Base-by-base conservation (phyloP, 1,140 invertebrate genomes). In the Drosophila mauritiana region DNA sequence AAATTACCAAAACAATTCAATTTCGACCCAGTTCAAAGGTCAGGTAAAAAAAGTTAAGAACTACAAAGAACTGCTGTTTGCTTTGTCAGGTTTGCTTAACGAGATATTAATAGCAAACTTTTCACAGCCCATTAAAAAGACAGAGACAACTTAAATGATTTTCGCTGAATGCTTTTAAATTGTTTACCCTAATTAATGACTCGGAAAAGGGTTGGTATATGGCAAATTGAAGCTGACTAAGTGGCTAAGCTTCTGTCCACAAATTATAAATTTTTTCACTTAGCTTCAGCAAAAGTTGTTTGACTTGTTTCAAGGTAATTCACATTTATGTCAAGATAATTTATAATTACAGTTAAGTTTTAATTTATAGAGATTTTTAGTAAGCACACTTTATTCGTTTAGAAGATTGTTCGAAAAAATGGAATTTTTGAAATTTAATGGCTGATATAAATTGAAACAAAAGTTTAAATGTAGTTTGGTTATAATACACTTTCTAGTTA, bases 21-120 rank as follows among this genome's bases (percentile, higher is more conserved):
- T 68, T 52, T 34, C 20, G 15, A 51, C 22, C 57, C 49, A 77
- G 77, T 73, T 84, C 59, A 77, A 69, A 65, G 51, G 67, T 59
- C 57, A 49, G 40, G 12, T 13, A 55, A 13, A 54, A 48, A 4
- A 34, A 34, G 2, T 11, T 11, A 3, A 11, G 37, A 51, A 17
- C 57, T 13, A 17, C 2, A 17, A 34, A 42, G 20, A 53, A 49
- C n/a, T 34, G 22, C 25, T 34, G 46, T 64, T 61, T 46, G 46
- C 55, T 57, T 57, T 42, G 25, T 57, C 45, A 54, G n/a, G 25
- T 54, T 73, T 58, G 2, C 3, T 63, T 25, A 62, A 37, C 31
- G 42, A 62, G 34, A 65, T 65, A n/a, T 49, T 31, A 56, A 39
- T 74, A 27, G 20, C 36, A 20, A 39, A 15, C 10, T 46, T 53